phyloP scores from a whole-genome alignment of 2,797 vertebrate genomes.

The Nyctibius grandis region DNA sequence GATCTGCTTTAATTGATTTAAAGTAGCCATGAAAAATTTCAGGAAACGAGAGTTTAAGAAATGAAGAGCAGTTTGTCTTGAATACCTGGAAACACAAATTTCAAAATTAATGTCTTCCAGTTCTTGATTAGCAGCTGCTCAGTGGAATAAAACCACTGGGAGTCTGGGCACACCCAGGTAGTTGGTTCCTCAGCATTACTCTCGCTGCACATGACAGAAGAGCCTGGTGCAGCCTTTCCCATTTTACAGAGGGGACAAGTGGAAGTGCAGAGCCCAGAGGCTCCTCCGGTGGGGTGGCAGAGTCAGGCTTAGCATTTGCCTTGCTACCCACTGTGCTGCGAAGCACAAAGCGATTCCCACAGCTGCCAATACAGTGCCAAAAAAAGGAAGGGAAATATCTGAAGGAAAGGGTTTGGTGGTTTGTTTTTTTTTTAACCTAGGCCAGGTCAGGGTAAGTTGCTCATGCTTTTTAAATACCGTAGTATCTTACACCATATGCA shows the following conservation, averaged over 20 bases:
- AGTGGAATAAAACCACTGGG: not conserved
- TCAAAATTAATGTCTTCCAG: not conserved
- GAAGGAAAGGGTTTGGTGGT: not conserved
- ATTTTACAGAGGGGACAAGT: not conserved
- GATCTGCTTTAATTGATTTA: not conserved
- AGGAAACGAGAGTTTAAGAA: not conserved
- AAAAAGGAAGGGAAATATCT: not conserved
- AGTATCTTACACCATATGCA: not conserved
- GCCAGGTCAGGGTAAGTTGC: not conserved
- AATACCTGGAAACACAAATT: not conserved
- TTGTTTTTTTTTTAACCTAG: not conserved
- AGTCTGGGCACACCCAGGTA: not conserved
- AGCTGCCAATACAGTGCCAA: not conserved
- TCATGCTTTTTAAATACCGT: not conserved
- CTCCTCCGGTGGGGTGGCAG: not conserved
- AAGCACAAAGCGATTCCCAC: not conserved
- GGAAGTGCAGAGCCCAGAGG: not conserved
- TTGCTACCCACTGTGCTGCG: not conserved
- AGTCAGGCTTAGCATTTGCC: not conserved
- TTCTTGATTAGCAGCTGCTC: not conserved
- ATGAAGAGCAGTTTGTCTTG: not conserved
- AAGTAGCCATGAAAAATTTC: not conserved
- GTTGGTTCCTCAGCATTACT: rapidly evolving
- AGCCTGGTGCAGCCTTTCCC: not conserved
- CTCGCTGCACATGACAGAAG: not conserved